These are phyloP conservation scores for Drosophila asahinai DNA, from an alignment of 1,140 invertebrate species.

Conservation along the genomic window DNA sequence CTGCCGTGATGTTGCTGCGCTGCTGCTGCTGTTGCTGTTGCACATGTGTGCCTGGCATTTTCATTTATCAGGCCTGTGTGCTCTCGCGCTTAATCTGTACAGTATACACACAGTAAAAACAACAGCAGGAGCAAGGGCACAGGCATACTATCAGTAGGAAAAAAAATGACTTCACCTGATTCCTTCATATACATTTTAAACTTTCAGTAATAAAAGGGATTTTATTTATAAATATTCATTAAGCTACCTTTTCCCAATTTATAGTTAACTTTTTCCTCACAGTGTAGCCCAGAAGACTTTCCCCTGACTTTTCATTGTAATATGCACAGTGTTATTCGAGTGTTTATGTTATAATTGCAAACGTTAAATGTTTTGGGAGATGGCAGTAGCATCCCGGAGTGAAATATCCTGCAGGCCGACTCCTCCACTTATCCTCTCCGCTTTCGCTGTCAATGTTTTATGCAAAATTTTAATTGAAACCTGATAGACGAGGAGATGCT, in stretches of 20 bases:
- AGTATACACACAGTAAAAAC: slow-evolving; percentile 45
- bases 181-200: neutral
- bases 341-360: slow-evolving; percentile 76
- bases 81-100: slow-evolving; percentile 63
- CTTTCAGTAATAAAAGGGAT: neutral
- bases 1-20: slow-evolving; percentile 7
- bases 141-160: slow-evolving; percentile 5
- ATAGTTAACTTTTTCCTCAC: neutral
- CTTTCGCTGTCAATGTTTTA: slow-evolving; percentile 30
- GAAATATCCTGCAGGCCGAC: slow-evolving; percentile 38
- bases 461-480: slow-evolving; percentile 68
- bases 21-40: slow-evolving; percentile 11
- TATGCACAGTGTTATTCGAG: slow-evolving; percentile 22
- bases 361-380: slow-evolving; percentile 43
- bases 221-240: neutral
- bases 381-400: slow-evolving; percentile 27
- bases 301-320: slow-evolving; percentile 7
- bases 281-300: slow-evolving; percentile 3
- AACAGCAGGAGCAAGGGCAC: slow-evolving; percentile 13
- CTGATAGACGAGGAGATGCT: slow-evolving; percentile 25
- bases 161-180: neutral
- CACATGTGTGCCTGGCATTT: slow-evolving; percentile 62
- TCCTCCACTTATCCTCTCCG: slow-evolving; percentile 15
- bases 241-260: neutral
- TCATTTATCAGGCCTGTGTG: slow-evolving; percentile 73